Base-by-base conservation (phyloP, 2,888 invertebrate genomes). In the Yponomeuta cagnagella region DNA sequence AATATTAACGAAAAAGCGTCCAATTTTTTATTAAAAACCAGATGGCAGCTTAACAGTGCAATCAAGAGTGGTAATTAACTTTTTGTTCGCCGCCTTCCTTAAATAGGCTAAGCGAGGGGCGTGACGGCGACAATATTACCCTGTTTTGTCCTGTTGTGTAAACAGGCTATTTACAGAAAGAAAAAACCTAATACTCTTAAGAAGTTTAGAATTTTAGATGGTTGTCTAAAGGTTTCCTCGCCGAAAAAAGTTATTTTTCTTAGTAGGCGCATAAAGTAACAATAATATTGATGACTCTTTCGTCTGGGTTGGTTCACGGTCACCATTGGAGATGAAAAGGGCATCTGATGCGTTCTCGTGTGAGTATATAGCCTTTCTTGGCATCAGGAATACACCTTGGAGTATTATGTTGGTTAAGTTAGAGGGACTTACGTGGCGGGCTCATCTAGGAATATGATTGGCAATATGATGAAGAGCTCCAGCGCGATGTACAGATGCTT, bases 391-490 rank as follows among this genome's bases (percentile, higher is more conserved):
- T 1, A 23, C 23, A 23, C 23, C 23, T 23, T 23, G 1, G 23
- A 23, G 23, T 23, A 23, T 23, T 23, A 23, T 23, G 23, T 23
- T 23, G 23, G 23, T 23, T 23, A 23, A 23, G 23, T 23, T 23
- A 23, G 23, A 23, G 23, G 23, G 23, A 23, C 93, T 93, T 84
- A 96, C 96, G 95, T 95, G 3, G 96, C 96, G 33, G 96, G 96
- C 83, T 96, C 96, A 82, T 96, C 96, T 76, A 96, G 88, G 83
- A 96, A 96, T 83, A 96, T 95, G 63, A 96, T 94, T 0, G 96
- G 96, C 12, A 96, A 96, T 82, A 97, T 97, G 74, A 97, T 97
- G 74, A 97, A 95, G 71, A 97, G 89, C 83, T 97, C 96, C 74
- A 96, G 82, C 0, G 96, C 96, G 5, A 23, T 23, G 23, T 23